Base-by-base conservation (phyloP, 2,888 invertebrate species). In the Acrobasis consociella region DNA sequence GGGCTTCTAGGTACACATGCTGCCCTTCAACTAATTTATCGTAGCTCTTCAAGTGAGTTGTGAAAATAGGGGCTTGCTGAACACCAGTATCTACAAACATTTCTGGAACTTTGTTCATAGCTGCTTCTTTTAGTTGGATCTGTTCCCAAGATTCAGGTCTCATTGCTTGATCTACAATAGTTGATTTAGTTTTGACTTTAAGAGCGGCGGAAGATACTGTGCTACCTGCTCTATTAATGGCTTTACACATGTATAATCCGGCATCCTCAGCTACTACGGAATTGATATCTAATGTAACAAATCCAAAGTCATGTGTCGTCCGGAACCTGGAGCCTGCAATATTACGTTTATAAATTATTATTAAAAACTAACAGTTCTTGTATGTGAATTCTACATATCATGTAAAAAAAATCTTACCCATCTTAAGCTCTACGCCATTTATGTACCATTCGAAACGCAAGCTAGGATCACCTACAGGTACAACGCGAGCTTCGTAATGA, bases 361-460 rank as follows among this genome's bases (percentile, higher is more conserved):
- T 17, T 7, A 31, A 31, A 31, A 5, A 31, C 8, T 22, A 22
- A 22, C 3, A 22, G 31, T 31, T 5, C 8, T 31, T 31, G 2
- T 31, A 31, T 31, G 31, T 31, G 31, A 7, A 31, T 31, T 31
- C 31, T 31, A 31, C 2, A 2, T 31, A 7, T 31, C 31, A 31
- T 7, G 7, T 31, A 8, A 31, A 31, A 31, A 31, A 46, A 10
- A n/a, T 76, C 93, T 83, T 89, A 95, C 98, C 98, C 95, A 97
- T 95, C 90, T 97, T 96, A 58, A 99, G 93, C 87, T 98, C 98
- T 7, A 97, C 95, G 61, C 98, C 98, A 82, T 99, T 98, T 69
- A 98, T 96, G 87, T 96, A 99, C 99, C 99, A 99, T 90, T 98
- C 97, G 76, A 98, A 98, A 75, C 96, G 94, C 77, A 99, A 93